Conservation (phyloP, 2,113 vertebrate genomes). For the Sylvilagus bachmani region DNA sequence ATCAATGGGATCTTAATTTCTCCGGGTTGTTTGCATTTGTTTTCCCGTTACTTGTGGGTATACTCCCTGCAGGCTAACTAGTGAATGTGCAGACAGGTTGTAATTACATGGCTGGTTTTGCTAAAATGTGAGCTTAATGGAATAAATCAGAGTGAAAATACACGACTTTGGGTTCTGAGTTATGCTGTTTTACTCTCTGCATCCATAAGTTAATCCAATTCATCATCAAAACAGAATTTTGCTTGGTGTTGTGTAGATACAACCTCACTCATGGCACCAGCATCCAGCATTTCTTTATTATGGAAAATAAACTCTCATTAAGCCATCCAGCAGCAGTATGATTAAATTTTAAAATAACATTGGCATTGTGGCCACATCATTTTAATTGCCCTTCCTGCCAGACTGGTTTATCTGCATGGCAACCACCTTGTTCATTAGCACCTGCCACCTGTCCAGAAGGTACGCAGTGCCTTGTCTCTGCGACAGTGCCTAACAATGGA, state of each 20-base stretch:
- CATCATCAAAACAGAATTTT: slow-evolving; percentile 14
- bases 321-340: slow-evolving; percentile 34
- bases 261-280: background rate
- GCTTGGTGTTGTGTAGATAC: background rate
- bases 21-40: background rate
- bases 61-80: background rate
- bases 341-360: slow-evolving; percentile 75
- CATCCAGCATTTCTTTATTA: slow-evolving; percentile 51
- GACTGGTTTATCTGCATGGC: slow-evolving; percentile 38
- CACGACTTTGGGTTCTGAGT: background rate
- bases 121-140: slow-evolving; percentile 10
- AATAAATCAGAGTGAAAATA: slow-evolving; percentile 25
- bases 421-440: slow-evolving; percentile 64
- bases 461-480: background rate
- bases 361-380: slow-evolving; percentile 43
- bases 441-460: slow-evolving; percentile 44
- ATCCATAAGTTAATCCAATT: slow-evolving; percentile 26
- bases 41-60: background rate
- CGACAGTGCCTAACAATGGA: slow-evolving; percentile 11
- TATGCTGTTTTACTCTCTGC: background rate
- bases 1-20: background rate
- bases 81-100: slow-evolving; percentile 5
- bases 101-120: background rate
- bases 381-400: slow-evolving; percentile 57
- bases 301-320: slow-evolving; percentile 70